phyloP scores from a whole-genome alignment of 2,888 invertebrate genomes.

The Lepidochrysops patricia region DNA sequence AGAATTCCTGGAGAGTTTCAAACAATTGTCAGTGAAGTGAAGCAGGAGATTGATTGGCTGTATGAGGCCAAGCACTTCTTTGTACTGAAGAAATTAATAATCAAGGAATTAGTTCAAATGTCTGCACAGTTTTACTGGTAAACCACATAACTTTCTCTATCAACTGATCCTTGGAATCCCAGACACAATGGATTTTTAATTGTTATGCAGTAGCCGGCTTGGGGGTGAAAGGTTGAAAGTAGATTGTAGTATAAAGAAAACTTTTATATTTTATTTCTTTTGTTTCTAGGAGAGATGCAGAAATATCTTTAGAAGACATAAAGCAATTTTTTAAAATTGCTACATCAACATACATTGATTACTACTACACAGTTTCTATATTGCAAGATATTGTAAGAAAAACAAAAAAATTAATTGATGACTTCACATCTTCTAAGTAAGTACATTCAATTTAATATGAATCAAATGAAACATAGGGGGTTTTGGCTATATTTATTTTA shows the following conservation, averaged over 20 bases:
- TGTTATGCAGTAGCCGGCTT: no score
- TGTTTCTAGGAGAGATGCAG: conserved; percentile 25
- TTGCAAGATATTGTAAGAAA: conserved; percentile 40
- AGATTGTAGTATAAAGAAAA: background rate
- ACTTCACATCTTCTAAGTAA: conserved; percentile 31
- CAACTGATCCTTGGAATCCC: no score
- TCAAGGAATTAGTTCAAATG: conserved; percentile 32
- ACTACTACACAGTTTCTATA: conserved; percentile 40
- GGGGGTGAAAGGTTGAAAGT: no score
- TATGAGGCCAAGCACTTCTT: conserved; percentile 33
- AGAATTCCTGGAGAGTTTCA: conserved; percentile 27
- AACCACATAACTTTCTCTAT: no score
- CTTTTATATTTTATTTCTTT: no score
- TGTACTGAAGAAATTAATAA: conserved; percentile 28
- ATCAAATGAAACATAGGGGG: background rate
- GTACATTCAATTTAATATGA: conserved; percentile 19
- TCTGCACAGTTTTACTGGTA: conserved; percentile 42
- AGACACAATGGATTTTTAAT: no score
- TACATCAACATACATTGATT: conserved; percentile 32
- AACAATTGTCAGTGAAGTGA: conserved; percentile 22
- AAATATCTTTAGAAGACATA: conserved; percentile 35
- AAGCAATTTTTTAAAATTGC: conserved; percentile 36
- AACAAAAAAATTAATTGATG: conserved; percentile 28
- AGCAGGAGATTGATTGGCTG: conserved; percentile 34
- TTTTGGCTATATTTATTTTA: background rate